These are phyloP conservation scores for Hemiscyllium ocellatum DNA, from an alignment of 2,113 vertebrate species.

Conservation along the genomic window DNA sequence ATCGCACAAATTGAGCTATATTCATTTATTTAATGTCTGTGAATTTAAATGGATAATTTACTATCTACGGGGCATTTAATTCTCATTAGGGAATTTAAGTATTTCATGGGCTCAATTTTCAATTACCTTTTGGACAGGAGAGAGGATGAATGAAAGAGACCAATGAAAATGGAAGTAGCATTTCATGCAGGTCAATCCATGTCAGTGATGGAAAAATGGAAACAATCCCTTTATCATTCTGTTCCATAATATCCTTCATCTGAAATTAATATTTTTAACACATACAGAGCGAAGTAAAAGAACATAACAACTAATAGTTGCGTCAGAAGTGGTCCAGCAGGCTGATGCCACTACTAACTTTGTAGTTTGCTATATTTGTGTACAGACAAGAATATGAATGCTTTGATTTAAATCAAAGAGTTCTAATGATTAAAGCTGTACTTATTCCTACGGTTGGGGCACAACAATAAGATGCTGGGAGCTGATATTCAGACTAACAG, in stretches of 20 bases:
- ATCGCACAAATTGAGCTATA: slow-evolving; percentile 47
- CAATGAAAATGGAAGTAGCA: slow-evolving; percentile 45
- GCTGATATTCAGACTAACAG: background rate
- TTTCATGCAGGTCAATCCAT: background rate
- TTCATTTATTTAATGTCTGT: slow-evolving; percentile 47
- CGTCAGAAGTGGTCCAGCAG: background rate
- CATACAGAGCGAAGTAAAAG: background rate
- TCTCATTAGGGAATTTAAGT: slow-evolving; percentile 50
- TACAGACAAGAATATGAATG: background rate
- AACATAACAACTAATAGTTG: background rate
- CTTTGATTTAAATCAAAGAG: background rate
- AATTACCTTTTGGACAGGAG: slow-evolving; percentile 45
- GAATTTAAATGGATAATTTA: slow-evolving; percentile 56
- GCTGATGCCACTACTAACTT: background rate
- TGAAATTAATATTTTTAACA: background rate
- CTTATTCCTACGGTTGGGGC: background rate
- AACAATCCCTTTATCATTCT: no score
- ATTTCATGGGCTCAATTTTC: slow-evolving; percentile 43
- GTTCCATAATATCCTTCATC: background rate
- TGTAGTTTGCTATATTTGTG: background rate
- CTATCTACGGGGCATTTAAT: slow-evolving; percentile 53
- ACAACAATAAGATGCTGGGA: background rate
- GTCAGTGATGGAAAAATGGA: background rate
- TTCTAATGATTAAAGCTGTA: background rate
- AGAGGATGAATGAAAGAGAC: slow-evolving; percentile 56